Conservation (phyloP, 1,140 invertebrate genomes). For the Drosophila elegans region DNA sequence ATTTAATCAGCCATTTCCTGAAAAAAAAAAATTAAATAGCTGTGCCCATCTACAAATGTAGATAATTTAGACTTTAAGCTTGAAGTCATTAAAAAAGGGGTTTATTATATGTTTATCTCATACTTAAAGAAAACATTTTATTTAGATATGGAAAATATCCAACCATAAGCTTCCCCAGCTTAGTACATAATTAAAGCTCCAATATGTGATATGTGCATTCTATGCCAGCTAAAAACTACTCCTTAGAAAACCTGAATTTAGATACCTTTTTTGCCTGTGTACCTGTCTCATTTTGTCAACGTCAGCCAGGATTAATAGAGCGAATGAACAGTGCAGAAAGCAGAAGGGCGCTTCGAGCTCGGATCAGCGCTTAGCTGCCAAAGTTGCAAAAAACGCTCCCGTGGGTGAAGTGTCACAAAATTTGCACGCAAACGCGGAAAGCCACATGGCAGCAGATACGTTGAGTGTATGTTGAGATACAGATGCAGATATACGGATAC, state of each 20-base stretch:
- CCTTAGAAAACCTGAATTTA: not conserved
- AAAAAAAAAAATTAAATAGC: slow-evolving; percentile 10
- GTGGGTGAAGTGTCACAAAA: slow-evolving; percentile 81
- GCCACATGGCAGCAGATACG: slow-evolving; percentile 57
- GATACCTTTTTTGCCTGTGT: slow-evolving; percentile 13
- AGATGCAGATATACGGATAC: slow-evolving; percentile 17
- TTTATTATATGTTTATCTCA: no score
- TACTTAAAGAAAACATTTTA: no score
- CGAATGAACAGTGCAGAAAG: slow-evolving; percentile 30
- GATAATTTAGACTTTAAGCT: not conserved
- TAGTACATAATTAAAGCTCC: no score
- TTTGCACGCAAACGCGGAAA: slow-evolving; percentile 69
- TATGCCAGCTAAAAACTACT: no score
- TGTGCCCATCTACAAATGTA: not conserved
- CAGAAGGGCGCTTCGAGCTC: not conserved
- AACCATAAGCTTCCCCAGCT: no score
- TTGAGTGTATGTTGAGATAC: slow-evolving; percentile 20
- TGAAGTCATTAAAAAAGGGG: no score
- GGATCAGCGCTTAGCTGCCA: slow-evolving; percentile 35
- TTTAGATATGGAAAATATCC: no score
- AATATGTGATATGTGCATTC: no score
- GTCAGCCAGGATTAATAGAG: slow-evolving; percentile 70
- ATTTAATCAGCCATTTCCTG: slow-evolving; percentile 76
- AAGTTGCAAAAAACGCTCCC: slow-evolving; percentile 60
- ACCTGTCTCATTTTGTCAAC: slow-evolving; percentile 62